A percentile compares a stretch with the other conserved stretches of the same genome.
These are phyloP conservation scores for Pocillopora verrucosa DNA, from an alignment of 64 coral and sea anemone species.

Conservation along the genomic window DNA sequence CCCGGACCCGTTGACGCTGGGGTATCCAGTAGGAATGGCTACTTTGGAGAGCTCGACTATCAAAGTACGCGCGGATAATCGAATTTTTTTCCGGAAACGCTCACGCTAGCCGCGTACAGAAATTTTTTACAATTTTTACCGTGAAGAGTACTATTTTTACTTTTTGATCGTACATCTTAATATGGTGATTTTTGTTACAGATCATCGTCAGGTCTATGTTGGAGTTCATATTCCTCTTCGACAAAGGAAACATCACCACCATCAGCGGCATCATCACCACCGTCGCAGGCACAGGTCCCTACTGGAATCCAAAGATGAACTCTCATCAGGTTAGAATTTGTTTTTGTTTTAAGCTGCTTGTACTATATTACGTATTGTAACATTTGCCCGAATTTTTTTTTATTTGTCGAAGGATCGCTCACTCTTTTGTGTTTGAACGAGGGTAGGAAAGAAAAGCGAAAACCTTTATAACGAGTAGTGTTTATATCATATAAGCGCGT, in stretches of 20 bases:
- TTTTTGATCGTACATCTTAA: neutral
- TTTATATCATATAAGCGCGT: neutral
- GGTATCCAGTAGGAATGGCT: slow-evolving; percentile 24
- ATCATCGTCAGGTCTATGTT: slow-evolving; percentile 77
- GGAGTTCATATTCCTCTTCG: slow-evolving; percentile 78
- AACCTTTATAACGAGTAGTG: neutral
- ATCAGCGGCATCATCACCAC: slow-evolving; percentile 51
- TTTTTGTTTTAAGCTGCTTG: neutral
- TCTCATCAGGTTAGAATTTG: neutral
- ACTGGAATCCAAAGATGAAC: neutral
- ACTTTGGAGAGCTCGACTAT: slow-evolving; percentile 64
- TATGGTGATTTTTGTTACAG: neutral
- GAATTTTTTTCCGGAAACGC: neutral
- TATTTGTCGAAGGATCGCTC: neutral
- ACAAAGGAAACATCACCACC: slow-evolving; percentile 55
- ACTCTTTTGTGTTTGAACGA: slow-evolving; percentile 24
- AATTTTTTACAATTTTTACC: neutral
- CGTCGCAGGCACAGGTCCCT: slow-evolving; percentile 5
- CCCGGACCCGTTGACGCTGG: slow-evolving; percentile 34
- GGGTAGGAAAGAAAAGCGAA: neutral
- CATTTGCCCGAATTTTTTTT: neutral
- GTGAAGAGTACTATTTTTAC: neutral
- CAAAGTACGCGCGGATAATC: slow-evolving; percentile 54
- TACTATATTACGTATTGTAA: neutral
- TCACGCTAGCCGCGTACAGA: neutral